phyloP scores from a whole-genome alignment of 2,797 vertebrate genomes.

The Macropodus opercularis region DNA sequence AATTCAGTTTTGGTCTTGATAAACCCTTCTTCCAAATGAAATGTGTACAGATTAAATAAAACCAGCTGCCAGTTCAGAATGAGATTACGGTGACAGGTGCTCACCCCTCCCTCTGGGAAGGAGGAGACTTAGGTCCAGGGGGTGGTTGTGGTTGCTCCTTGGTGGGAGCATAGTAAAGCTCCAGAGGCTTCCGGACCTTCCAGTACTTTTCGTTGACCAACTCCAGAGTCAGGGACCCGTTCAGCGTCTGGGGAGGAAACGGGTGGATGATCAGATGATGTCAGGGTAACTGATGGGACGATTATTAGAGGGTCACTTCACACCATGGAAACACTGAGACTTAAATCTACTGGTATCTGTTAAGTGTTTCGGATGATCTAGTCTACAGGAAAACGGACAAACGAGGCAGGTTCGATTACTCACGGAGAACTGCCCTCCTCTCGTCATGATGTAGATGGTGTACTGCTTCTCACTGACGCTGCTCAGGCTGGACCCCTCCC shows the following conservation, averaged over 20 bases:
- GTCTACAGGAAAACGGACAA: no score
- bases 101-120: no score
- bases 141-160: slow-evolving; percentile 78
- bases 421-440: slow-evolving; percentile 88
- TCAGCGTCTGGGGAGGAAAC: slow-evolving; percentile 83
- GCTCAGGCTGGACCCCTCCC: slow-evolving; percentile 75
- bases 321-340: neutral
- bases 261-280: neutral
- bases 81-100: neutral
- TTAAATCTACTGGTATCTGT: no score
- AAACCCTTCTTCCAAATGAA: neutral
- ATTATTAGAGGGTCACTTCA: neutral
- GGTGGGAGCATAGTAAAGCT: slow-evolving; percentile 92
- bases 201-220: slow-evolving; percentile 93
- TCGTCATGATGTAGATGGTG: slow-evolving; percentile 90
- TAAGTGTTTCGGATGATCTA: no score
- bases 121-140: slow-evolving; percentile 39
- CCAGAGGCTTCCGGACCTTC: slow-evolving; percentile 90
- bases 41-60: neutral
- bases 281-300: no score
- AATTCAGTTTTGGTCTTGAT: neutral
- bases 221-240: slow-evolving; percentile 91
- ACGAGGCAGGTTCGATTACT: slow-evolving; percentile 41
- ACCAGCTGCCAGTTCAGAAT: neutral
- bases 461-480: slow-evolving; percentile 91